phyloP scores from a whole-genome alignment of 2,888 invertebrate genomes.

The Rotaria socialis region DNA sequence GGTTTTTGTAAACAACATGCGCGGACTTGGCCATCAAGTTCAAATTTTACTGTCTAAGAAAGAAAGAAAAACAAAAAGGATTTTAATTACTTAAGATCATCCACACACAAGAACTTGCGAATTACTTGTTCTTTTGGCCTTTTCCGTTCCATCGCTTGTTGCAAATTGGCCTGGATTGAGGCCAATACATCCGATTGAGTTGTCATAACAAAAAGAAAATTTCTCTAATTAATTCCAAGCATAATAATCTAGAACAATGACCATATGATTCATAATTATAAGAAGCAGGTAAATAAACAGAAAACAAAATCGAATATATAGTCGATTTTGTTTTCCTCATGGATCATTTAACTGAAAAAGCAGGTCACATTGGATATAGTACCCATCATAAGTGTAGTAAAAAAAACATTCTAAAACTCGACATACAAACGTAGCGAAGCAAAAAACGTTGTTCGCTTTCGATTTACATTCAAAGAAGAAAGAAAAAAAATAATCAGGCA shows the following conservation, averaged over 20 bases:
- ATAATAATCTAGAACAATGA: background rate
- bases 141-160: background rate
- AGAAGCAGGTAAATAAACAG: background rate
- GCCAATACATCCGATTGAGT: background rate
- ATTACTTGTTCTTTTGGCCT: background rate
- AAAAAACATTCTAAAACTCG: background rate
- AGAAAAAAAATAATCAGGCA: background rate
- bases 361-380: no score
- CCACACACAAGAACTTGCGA: no score
- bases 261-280: background rate
- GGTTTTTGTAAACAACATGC: constrained; percentile 1
- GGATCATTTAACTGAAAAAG: no score
- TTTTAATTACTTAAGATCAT: no score
- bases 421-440: background rate
- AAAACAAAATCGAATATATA: no score
- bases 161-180: background rate
- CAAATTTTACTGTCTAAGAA: background rate
- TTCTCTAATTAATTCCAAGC: background rate
- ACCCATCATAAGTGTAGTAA: background rate
- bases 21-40: background rate
- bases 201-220: background rate
- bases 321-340: no score
- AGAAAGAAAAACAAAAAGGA: background rate
- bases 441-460: background rate
- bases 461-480: background rate